A percentile compares a stretch with the other conserved stretches of the same genome.
Conservation (phyloP, 30 jellyfish, hydroid and myxozoan species). For the Hydractinia echinata region DNA sequence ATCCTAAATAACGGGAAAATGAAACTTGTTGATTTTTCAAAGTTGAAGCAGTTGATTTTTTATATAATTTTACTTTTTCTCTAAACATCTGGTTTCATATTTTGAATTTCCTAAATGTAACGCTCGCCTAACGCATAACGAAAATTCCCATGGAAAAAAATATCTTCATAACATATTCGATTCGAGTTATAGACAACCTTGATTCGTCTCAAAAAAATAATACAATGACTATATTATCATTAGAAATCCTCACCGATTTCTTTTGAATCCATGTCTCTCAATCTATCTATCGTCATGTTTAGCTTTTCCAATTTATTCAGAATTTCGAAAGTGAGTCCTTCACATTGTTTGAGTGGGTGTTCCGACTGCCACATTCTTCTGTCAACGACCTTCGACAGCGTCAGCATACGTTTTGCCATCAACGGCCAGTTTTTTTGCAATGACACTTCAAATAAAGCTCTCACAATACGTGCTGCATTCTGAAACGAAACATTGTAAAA, state of each 20-base stretch:
- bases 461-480: conserved; percentile 82
- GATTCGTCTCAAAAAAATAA: not conserved
- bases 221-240: not conserved
- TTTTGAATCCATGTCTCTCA: conserved; percentile 78
- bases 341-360: conserved; percentile 92
- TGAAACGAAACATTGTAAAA: not conserved
- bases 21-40: not conserved
- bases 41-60: too few species aligned
- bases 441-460: conserved; percentile 88
- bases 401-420: conserved; percentile 70
- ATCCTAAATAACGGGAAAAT: conserved; percentile 38
- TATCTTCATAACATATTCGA: too few species aligned
- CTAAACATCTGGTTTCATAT: too few species aligned
- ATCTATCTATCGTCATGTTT: conserved; percentile 62
- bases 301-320: conserved; percentile 72
- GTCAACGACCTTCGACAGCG: conserved; percentile 75
- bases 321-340: conserved; percentile 66
- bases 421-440: conserved; percentile 87
- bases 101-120: too few species aligned
- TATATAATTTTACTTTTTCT: too few species aligned
- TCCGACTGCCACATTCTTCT: conserved; percentile 88
- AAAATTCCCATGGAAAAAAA: too few species aligned
- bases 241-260: conserved; percentile 67
- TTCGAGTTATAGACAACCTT: not conserved
- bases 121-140: too few species aligned